Percentiles rank a stretch among this genome's conserved stretches.
Conservation (phyloP, 2,113 vertebrate genomes). For the Chloropsis hardwickii region DNA sequence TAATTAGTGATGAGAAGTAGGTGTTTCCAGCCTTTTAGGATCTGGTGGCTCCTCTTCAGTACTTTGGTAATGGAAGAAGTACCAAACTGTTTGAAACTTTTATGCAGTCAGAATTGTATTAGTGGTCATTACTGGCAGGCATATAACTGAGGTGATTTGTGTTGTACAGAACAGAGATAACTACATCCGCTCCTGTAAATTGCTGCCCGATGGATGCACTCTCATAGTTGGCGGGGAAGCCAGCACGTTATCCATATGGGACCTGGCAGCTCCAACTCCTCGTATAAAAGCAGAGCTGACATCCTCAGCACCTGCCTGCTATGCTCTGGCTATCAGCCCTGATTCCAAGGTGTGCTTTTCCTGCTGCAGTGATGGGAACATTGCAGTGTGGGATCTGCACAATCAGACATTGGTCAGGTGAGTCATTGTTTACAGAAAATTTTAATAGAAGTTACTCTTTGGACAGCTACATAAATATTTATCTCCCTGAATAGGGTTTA, state of each 20-base stretch:
- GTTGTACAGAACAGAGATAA: constrained; percentile 94
- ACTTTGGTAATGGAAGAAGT: neutral
- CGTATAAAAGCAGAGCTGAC: constrained; percentile 98
- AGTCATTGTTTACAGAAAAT: constrained; percentile 3
- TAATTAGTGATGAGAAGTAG: neutral
- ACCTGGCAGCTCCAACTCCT: constrained; percentile 95
- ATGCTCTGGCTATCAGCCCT: constrained; percentile 96
- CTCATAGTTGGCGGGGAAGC: constrained; percentile 91
- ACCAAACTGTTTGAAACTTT: neutral
- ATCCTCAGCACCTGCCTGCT: constrained; percentile 96
- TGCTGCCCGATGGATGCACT: constrained; percentile 83
- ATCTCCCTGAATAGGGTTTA: neutral
- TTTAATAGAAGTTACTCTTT: neutral
- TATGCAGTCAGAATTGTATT: neutral
- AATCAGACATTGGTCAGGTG: constrained; percentile 98
- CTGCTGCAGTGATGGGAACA: constrained; percentile 99
- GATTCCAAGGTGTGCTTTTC: constrained; percentile 99
- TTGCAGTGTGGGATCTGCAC: constrained; percentile 98
- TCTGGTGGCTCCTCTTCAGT: neutral
- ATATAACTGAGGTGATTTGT: constrained; percentile 35
- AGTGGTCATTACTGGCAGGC: neutral
- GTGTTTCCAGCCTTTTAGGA: neutral
- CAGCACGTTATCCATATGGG: constrained; percentile 98
- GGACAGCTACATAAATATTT: neutral
- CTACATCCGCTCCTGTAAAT: constrained; percentile 90